Evolutionary conservation across 2,113 vertebrate genomes (phyloP).

Genomic region (Solenodon paradoxus): DNA sequence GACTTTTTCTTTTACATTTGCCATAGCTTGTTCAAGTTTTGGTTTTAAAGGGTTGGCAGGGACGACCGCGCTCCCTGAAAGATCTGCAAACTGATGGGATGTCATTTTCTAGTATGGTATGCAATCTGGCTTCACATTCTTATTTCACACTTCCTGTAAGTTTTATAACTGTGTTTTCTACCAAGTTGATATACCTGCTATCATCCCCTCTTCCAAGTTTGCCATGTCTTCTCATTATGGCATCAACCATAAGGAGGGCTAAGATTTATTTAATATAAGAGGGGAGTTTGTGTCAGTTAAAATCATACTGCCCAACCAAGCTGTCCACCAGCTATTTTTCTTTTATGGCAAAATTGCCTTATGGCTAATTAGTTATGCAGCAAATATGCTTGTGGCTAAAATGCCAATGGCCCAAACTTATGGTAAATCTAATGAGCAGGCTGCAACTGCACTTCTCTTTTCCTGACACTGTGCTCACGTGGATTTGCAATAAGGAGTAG

Average conservation of each 20-base stretch:
- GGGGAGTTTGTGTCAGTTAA: neutral
- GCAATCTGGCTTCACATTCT: too few relatives aligned
- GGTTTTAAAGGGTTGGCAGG: neutral
- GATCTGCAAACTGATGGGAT: neutral
- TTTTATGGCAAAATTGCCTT: neutral
- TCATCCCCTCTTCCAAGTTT: neutral
- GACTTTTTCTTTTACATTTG: neutral
- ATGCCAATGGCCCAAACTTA: neutral
- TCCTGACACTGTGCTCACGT: accelerated
- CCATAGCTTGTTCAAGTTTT: neutral
- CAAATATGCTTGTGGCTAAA: neutral
- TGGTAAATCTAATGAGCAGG: too few relatives aligned
- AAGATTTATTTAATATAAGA: neutral
- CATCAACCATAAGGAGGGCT: neutral
- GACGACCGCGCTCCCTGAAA: neutral
- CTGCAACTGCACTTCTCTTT: neutral
- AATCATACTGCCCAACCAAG: neutral
- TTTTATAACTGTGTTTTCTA: neutral
- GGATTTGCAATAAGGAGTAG: accelerated
- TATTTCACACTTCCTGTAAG: too few relatives aligned
- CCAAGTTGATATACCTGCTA: neutral
- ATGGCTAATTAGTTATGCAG: neutral
- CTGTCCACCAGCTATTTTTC: neutral
- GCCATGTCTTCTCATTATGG: neutral
- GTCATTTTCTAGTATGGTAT: neutral